Evolutionary conservation across 1,140 invertebrate species (phyloP), one percentile per base, ranked within the genome.

Genomic region (Dendrolimus kikuchii): DNA sequence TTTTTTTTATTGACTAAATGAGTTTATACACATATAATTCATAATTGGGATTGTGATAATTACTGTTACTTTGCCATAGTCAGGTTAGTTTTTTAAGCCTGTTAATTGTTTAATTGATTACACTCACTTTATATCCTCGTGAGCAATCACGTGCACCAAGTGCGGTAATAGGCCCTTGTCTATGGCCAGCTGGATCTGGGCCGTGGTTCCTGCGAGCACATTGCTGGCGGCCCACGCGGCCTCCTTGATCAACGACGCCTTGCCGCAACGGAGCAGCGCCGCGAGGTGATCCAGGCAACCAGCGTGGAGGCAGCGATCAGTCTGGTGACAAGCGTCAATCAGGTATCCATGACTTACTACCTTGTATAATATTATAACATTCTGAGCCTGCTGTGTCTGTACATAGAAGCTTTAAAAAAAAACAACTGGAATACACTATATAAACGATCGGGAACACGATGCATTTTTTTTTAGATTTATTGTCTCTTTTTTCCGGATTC

Each of bases 141-240:
- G 44, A 0, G 54, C 5, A 5, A 96, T 70, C 53, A 95, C 91
- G 55, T 92, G 79, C 7, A 95, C 89, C 2, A 97, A 88, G 10
- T 91, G 85, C n/a, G 86, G 77, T 2, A 97, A 81, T 7, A 96
- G 71, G 3, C 89, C 90, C 56, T 89, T 88, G 71, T 95, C 90
- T 10, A 97, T 91, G 6, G 96, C 92, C 7, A 88, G 77, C 82
- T 99, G 96, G 45, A 99, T 98, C 89, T 99, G 98, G 6, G 91
- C 87, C 62, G 94, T 92, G 77, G 98, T 99, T 40, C 98, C 98
- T 41, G 98, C 98, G 45, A 98, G 98, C 6, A 99, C 95, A 83
- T 99, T 99, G 41, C 96, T 98, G n/a, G 98, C 90, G 55, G 99
- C 99, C 98, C 98, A 99, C 0, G 98, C 96, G 3, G 98, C 97